Evolutionary conservation across 2,797 vertebrate species (phyloP), one percentile per base, ranked within the genome.

Genomic region (Brachymystax lenok): DNA sequence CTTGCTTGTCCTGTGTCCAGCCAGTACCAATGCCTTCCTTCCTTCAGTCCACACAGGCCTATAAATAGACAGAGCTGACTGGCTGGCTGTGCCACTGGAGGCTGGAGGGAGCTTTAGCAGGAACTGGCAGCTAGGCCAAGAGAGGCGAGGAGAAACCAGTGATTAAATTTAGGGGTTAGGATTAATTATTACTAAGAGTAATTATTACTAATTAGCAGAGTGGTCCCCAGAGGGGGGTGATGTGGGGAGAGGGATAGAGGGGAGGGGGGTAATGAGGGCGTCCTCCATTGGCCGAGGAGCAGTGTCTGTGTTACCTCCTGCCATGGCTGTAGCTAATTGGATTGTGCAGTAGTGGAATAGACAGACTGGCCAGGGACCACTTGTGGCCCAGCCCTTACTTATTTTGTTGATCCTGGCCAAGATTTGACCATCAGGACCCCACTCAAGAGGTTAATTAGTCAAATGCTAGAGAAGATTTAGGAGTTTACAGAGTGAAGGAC

Each of bases 141-240:
- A 85, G 77, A 84, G 79, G 80, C 79, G 78, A 86, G 87, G 80
- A 77, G 79, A 87, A 86, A 84, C 83, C 85, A 74, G 67, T 85
- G 87, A 91, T 90, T 89, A 85, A 90, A 90, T 88, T 85, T 87
- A 81, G 89, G 87, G 85, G 86, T 85, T 88, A 86, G 85, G 83
- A 91, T 93, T 91, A 46, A 46, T 46, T 46, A 46, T 46, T 46
- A 46, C 40, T 46, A 91, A 90, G 91, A 90, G 92, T 94, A 94
- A 94, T 93, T 94, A 93, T 92, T 93, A 93, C 88, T 92, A 93
- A 94, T 92, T 90, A 93, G 90, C 86, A 72, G 76, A 77, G 85
- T 13, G 75, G 86, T 88, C 85, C 87, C 89, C 56, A 13, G 83
- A 89, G 89, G 86, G 84, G 82, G 83, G 75, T 17, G 2, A 6